Evolutionary conservation across 2,888 invertebrate genomes (phyloP).

Genomic region (Tetragonula carbonaria): DNA sequence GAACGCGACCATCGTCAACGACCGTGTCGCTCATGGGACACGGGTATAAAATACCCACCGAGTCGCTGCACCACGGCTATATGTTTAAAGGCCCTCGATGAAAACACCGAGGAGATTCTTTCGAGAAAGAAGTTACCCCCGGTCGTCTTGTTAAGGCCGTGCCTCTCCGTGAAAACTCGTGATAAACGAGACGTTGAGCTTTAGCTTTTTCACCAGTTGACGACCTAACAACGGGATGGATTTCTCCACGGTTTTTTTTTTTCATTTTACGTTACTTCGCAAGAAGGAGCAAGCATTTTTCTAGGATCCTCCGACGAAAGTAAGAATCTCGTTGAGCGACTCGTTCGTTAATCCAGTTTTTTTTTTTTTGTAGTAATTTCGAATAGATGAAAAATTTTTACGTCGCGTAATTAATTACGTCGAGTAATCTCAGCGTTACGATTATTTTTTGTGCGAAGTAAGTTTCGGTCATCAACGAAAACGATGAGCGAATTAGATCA

Average conservation of each 20-base stretch:
- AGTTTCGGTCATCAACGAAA: neutral
- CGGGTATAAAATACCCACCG: neutral
- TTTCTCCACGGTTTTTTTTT: neutral
- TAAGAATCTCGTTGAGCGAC: no score
- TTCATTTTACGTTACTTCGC: no score
- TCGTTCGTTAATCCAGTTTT: neutral
- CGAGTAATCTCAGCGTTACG: neutral
- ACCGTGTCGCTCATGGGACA: constrained; percentile 34
- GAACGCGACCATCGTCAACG: constrained; percentile 46
- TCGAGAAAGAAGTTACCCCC: neutral
- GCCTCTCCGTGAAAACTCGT: neutral
- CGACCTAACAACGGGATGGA: neutral
- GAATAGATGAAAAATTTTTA: neutral
- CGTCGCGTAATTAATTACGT: neutral
- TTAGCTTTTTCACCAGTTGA: neutral
- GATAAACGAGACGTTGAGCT: constrained; percentile 16
- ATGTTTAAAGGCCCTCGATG: constrained; percentile 41
- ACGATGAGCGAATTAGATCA: neutral
- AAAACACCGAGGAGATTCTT: constrained; percentile 23
- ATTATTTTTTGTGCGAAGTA: no score
- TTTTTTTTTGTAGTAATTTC: neutral
- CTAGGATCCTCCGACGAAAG: no score
- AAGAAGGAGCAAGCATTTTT: no score
- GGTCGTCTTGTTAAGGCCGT: neutral
- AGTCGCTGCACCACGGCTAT: neutral